Base-by-base conservation (phyloP, 92 coral and sea anemone species). In the Plumapathes pennacea region DNA sequence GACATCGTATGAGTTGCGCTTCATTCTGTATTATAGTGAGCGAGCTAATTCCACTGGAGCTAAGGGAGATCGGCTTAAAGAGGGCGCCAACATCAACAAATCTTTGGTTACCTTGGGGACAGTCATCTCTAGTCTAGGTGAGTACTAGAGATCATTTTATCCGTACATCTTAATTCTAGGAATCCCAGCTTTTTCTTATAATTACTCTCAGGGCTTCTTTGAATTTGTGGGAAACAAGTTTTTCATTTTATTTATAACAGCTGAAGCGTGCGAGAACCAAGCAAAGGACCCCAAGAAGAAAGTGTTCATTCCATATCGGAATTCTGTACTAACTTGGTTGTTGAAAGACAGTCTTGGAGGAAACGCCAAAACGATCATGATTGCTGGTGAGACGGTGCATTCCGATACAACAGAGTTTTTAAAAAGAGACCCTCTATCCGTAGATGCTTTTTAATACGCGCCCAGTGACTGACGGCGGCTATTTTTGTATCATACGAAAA, bases 351-450 rank as follows among this genome's bases (percentile, higher is more conserved):
- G 98, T 65, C 57, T 92, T 27, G 98, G 98, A 13, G 98, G 98
- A 57, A 92, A 92, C 77, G 96, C 98, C 9, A 92, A 92, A 53
- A 92, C 98, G 19, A 92, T 92, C 55, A 92, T 92, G 98, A 92
- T 92, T 42, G 98, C 97, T 66, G 96, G 97, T 91, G 36, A 56
- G 28, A 41, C 24, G 3, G 0, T 7, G 17, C 10, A 12, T 6
- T 13, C 11, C 4, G 19, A 6, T 25, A n/a, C n/a, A n/a, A n/a
- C n/a, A n/a, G n/a, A n/a, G n/a, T n/a, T n/a, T n/a, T n/a, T n/a
- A n/a, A n/a, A n/a, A n/a, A n/a, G n/a, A n/a, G n/a, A n/a, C n/a
- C n/a, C n/a, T n/a, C n/a, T n/a, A n/a, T n/a, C n/a, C n/a, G n/a
- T n/a, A n/a, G n/a, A n/a, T n/a, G n/a, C n/a, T n/a, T n/a, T n/a